These are phyloP conservation scores for Saguinus midas DNA, from an alignment of 2,113 vertebrate genomes.

Conservation along the genomic window DNA sequence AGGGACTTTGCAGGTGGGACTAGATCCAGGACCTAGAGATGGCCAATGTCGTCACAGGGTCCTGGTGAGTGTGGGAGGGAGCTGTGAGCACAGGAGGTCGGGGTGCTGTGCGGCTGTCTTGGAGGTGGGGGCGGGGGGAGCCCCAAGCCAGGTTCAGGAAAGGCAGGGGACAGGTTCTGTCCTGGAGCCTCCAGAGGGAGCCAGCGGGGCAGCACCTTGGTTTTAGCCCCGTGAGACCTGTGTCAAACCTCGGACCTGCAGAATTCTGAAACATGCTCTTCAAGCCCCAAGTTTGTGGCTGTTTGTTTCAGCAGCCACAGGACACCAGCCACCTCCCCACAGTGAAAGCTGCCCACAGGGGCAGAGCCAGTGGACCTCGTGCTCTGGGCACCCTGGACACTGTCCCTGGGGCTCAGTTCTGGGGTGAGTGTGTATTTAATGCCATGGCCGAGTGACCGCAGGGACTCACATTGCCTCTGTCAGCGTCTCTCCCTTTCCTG, in stretches of 20 bases:
- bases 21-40: neutral
- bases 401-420: neutral
- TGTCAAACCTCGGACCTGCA: neutral
- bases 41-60: neutral
- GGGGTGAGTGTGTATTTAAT: neutral
- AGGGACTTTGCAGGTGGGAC: neutral
- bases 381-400: neutral
- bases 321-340: neutral
- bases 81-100: neutral
- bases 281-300: too few species aligned
- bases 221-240: neutral
- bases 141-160: neutral
- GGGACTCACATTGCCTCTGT: neutral
- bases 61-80: neutral
- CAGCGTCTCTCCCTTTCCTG: neutral
- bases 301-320: neutral
- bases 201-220: neutral
- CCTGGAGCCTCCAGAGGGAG: neutral
- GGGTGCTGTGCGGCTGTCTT: neutral
- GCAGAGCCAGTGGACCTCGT: neutral
- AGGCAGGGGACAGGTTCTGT: neutral
- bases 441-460: accelerated
- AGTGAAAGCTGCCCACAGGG: neutral
- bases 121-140: neutral
- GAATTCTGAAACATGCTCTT: neutral